Percentiles rank a stretch among this genome's conserved stretches.
phyloP scores from a whole-genome alignment of 2,113 vertebrate species.

The Anarrhichthys ocellatus region DNA sequence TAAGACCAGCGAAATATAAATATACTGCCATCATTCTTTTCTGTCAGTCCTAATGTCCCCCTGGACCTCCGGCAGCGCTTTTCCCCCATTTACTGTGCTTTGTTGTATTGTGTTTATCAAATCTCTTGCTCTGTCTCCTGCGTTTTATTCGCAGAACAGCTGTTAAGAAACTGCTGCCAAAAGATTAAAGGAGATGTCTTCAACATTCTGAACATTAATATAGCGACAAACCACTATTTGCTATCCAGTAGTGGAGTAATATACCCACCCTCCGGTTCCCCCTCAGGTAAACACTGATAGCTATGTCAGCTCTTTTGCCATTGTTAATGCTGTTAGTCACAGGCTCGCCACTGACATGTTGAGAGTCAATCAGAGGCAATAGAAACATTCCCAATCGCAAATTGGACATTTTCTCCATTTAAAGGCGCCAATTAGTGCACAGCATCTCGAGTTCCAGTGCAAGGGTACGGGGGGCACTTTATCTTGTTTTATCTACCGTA shows the following conservation, averaged over 20 bases:
- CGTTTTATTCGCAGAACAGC: conserved; percentile 15
- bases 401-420: background rate
- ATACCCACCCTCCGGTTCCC: background rate
- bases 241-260: background rate
- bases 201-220: background rate
- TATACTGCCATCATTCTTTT: conserved; percentile 46
- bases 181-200: background rate
- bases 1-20: conserved; percentile 51
- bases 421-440: background rate
- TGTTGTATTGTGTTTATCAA: conserved; percentile 38
- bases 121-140: conserved; percentile 22
- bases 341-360: background rate
- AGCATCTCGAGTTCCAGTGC: background rate
- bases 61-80: conserved; percentile 22
- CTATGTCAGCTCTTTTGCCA: background rate
- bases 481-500: background rate
- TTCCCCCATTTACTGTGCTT: conserved; percentile 46
- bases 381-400: background rate
- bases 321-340: background rate
- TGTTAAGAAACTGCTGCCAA: conserved; percentile 18
- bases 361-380: background rate
- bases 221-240: background rate
- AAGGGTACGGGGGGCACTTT: background rate
- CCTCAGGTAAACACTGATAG: background rate
- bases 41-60: conserved; percentile 50